Conservation (phyloP, 2,113 vertebrate genomes). For the Mesocricetus auratus region DNA sequence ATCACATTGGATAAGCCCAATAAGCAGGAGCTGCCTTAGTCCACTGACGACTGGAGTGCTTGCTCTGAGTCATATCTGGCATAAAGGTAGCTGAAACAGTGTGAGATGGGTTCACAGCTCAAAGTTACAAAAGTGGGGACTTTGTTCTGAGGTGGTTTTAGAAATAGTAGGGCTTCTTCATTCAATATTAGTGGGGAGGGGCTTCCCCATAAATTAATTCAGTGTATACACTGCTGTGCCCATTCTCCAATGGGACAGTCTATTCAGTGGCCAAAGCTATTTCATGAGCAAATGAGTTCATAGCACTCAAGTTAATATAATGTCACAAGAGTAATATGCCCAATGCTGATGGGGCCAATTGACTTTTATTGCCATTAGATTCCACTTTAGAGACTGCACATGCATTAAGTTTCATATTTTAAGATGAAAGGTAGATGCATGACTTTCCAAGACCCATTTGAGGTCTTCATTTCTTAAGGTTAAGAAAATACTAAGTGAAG, state of each 20-base stretch:
- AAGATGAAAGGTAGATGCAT: conserved; percentile 35
- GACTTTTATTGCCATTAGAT: conserved; percentile 82
- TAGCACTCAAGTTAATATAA: conserved; percentile 58
- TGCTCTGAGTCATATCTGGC: not conserved
- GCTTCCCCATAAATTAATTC: not conserved
- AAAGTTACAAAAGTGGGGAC: not conserved
- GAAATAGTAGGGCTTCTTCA: not conserved
- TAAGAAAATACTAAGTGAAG: conserved; percentile 63
- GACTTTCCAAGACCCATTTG: not conserved
- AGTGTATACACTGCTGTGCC: not conserved
- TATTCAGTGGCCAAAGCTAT: conserved; percentile 60
- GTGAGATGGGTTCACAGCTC: not conserved
- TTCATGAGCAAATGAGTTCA: conserved; percentile 73
- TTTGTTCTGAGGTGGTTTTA: not conserved
- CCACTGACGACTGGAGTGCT: not conserved
- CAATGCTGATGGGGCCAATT: conserved; percentile 79
- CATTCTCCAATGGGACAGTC: not conserved
- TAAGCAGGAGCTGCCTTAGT: not conserved
- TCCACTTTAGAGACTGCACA: conserved; percentile 70
- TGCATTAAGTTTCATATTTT: conserved; percentile 68
- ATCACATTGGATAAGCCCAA: not conserved
- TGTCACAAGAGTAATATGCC: conserved; percentile 72
- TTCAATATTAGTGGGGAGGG: not conserved
- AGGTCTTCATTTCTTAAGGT: conserved; percentile 62
- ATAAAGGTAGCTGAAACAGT: not conserved